phyloP scores from a whole-genome alignment of 92 coral and sea anemone species.

The Ricordea florida region DNA sequence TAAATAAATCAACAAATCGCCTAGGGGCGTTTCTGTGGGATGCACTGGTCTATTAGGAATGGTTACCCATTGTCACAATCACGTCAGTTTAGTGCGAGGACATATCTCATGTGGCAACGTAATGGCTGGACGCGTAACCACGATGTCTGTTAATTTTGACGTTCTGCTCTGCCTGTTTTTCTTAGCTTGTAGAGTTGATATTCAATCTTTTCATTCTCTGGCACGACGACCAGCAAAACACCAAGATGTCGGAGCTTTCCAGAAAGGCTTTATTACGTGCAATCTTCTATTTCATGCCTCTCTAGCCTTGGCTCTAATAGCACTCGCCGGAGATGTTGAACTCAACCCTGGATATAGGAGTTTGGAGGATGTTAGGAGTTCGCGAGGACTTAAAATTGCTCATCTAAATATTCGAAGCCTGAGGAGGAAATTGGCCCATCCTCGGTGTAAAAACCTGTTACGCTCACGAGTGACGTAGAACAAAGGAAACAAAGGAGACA shows the following conservation, averaged over 20 bases:
- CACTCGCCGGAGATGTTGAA: constrained; percentile 36
- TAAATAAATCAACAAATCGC: too few relatives aligned
- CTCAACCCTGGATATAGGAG: constrained; percentile 37
- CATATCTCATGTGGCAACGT: too few relatives aligned
- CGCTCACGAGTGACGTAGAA: too few relatives aligned
- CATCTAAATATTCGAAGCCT: constrained; percentile 45
- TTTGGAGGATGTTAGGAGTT: constrained; percentile 23
- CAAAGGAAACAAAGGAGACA: too few relatives aligned
- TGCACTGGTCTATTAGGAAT: too few relatives aligned
- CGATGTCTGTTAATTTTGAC: constrained; percentile 12
- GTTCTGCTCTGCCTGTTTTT: constrained; percentile 26
- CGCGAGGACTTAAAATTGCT: constrained; percentile 39
- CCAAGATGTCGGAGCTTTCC: not conserved
- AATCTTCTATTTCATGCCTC: constrained; percentile 20
- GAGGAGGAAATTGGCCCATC: constrained; percentile 21
- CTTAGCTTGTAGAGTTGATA: constrained; percentile 16
- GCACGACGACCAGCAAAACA: not conserved
- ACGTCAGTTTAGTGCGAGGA: too few relatives aligned
- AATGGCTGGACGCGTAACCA: not conserved
- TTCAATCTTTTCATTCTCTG: constrained; percentile 13
- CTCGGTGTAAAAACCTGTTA: too few relatives aligned
- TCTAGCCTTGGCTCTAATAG: constrained; percentile 10
- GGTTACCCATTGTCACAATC: too few relatives aligned
- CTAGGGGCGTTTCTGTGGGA: too few relatives aligned
- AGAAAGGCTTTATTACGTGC: constrained; percentile 16